Evolutionary conservation across 2,113 vertebrate genomes (phyloP).

Genomic region (Blennius ocellaris): DNA sequence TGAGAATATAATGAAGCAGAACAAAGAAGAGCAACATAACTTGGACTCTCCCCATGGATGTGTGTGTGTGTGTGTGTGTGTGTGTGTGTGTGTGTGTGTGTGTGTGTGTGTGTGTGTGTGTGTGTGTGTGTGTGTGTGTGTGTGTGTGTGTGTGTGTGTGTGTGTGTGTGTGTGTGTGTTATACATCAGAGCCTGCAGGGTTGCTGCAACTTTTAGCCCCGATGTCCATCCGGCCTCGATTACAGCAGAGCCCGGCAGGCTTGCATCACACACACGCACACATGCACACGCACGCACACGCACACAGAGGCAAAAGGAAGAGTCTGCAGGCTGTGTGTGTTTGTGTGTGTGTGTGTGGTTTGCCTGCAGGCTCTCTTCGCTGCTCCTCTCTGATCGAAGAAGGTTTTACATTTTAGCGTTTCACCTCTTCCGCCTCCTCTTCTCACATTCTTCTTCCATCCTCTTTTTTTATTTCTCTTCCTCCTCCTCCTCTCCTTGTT

Average conservation of each 20-base stretch:
- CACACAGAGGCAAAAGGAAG: conserved; percentile 9
- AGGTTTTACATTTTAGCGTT: conserved; percentile 60
- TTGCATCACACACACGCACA: conserved; percentile 63
- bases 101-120: conserved; percentile 21
- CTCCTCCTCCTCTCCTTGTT: conserved; percentile 24
- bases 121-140: conserved; percentile 29
- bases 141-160: conserved; percentile 32
- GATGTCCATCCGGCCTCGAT: conserved; percentile 74
- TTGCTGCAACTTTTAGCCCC: conserved; percentile 71
- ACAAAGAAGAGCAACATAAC: conserved; percentile 44
- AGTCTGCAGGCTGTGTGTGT: conserved; percentile 19
- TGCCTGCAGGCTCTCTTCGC: conserved; percentile 42
- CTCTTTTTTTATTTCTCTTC: background rate
- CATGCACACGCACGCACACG: conserved; percentile 34
- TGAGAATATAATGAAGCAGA: conserved; percentile 58
- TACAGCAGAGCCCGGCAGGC: conserved; percentile 67
- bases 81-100: conserved; percentile 32
- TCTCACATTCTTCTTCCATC: conserved; percentile 2
- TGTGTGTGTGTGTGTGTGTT: conserved; percentile 60
- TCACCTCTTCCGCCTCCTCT: conserved; percentile 31
- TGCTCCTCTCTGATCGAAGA: conserved; percentile 47
- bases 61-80: conserved; percentile 23
- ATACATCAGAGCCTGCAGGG: conserved; percentile 61
- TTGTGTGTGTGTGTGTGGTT: conserved; percentile 42
- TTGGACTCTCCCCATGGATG: conserved; percentile 1